Evolutionary conservation across 2,888 invertebrate genomes (phyloP), one percentile per base, ranked within the genome.

Genomic region (Agrypnus murinus): DNA sequence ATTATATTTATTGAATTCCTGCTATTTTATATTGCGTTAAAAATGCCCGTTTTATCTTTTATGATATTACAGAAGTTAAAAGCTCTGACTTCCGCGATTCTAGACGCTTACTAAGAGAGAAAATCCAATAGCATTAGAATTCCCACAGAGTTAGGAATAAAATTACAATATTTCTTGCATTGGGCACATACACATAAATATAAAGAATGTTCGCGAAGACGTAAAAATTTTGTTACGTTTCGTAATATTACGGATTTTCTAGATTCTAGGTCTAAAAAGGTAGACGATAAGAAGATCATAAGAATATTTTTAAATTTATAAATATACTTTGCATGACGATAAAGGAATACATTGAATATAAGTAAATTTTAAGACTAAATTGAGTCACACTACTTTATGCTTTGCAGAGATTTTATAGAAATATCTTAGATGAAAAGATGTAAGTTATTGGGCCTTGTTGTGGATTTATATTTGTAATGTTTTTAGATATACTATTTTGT

Each of bases 81-180:
- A 50, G 10, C 50, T 50, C 31, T n/a, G 36, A 36, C 36, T 55
- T 15, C 38, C 17, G 36, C 32, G 36, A 12, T 40, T 40, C 9
- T 25, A 25, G 36, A 31, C 40, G 38, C 38, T 53, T 31, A 31
- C 53, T 46, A 50, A 64, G 34, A 64, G 53, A 53, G 12, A 40
- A 36, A 64, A 64, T 64, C 50, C 64, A 55, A 55, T 55, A 36
- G 36, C 55, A 38, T 55, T 36, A 36, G 55, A 55, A 55, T 55
- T 53, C 14, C 45, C 55, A 19, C 46, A n/a, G 45, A 53, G 34
- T 12, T 58, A 57, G 65, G 57, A 65, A 65, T 65, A 65, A 58
- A 65, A 55, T 65, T 65, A 65, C 65, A 65, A 65, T 65, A 65
- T 65, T 65, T 65, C 65, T 58, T 46, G 31, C 57, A 57, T 55